These are phyloP conservation scores for Misgurnus mizolepis DNA, from an alignment of 2,113 vertebrate genomes.

Conservation along the genomic window DNA sequence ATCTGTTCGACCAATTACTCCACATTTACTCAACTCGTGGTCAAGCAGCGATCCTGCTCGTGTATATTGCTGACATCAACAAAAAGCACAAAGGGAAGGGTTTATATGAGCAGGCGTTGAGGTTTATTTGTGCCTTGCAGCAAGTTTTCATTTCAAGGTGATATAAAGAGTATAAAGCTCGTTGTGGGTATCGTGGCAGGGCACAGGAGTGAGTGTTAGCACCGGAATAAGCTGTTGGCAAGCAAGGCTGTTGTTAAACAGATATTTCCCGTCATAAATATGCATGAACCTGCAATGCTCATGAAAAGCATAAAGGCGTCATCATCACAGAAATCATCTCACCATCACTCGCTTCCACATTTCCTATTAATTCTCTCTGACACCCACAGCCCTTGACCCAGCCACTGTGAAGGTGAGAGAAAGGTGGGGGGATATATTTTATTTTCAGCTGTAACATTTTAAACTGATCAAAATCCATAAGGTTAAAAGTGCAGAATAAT, in stretches of 20 bases:
- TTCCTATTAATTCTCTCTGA: slow-evolving; percentile 69
- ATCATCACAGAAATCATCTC: slow-evolving; percentile 71
- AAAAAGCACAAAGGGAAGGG: slow-evolving; percentile 33
- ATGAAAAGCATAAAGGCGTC: slow-evolving; percentile 73
- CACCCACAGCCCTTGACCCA: slow-evolving; percentile 64
- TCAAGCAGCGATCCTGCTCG: slow-evolving; percentile 64
- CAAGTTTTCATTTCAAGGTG: neutral
- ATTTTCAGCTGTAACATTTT: neutral
- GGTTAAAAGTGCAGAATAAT: too few relatives aligned
- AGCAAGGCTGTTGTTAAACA: slow-evolving; percentile 62
- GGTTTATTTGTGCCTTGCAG: slow-evolving; percentile 15
- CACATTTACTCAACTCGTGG: slow-evolving; percentile 71
- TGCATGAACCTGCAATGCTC: slow-evolving; percentile 67
- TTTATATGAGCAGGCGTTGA: slow-evolving; percentile 39
- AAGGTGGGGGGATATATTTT: neutral
- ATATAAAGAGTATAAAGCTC: slow-evolving; percentile 22
- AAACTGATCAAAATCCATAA: neutral
- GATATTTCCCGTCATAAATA: slow-evolving; percentile 75
- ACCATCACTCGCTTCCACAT: slow-evolving; percentile 65
- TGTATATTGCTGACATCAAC: slow-evolving; percentile 58
- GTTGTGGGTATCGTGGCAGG: slow-evolving; percentile 38
- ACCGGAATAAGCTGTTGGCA: slow-evolving; percentile 46
- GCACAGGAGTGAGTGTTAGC: slow-evolving; percentile 16
- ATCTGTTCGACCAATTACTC: slow-evolving; percentile 72
- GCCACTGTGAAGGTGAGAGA: slow-evolving; percentile 33